Evolutionary conservation across 2,797 vertebrate species (phyloP), one percentile per base, ranked within the genome.

Genomic region (Syngnathus acus): DNA sequence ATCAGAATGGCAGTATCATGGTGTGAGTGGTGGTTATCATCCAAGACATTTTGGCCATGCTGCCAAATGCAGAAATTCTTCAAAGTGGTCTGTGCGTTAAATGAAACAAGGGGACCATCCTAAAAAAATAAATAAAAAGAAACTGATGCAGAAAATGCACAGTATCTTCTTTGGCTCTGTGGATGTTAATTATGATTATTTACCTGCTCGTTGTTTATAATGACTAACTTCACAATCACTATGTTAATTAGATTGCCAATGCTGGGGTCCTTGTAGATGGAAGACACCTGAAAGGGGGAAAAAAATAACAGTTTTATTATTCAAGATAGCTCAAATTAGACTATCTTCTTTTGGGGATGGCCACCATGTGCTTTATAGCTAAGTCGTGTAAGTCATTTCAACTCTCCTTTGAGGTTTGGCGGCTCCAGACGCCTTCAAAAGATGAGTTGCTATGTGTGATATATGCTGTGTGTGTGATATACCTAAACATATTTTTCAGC

Each of bases 1-100:
- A 99, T 93, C 59, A 99, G 93, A 77, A 99, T 95, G 0, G 97
- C 96, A 0, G 97, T 99, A 74, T 99, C 97, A 0, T 98, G 95
- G 60, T 93, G 93, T 21, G 91, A 92, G 64, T 92, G 94, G 72
- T 96, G 94, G 74, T 88, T 95, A 75, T 96, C 96, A 70, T 95
- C 94, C 0, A 89, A 88, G 69, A 90, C 83, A 73, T 97, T 99
- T 86, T 95, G 93, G 16, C 87, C 92, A 78, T 98, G 95, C 81
- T 99, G 97, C 97, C 97, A 99, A 67, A 97, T 94, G 83, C 97
- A 99, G 72, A 99, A 99, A 85, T 95, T 99, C 89, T 95, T 99
- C 90, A 99, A 89, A 72, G 96, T 99, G 83, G 94, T 93, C 86
- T 99, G 95, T 83, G 97, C 97, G 74, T 99, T 96, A 71, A 94